Base-by-base conservation (phyloP, 1,140 invertebrate genomes). In the Drosophila kohkoa region DNA sequence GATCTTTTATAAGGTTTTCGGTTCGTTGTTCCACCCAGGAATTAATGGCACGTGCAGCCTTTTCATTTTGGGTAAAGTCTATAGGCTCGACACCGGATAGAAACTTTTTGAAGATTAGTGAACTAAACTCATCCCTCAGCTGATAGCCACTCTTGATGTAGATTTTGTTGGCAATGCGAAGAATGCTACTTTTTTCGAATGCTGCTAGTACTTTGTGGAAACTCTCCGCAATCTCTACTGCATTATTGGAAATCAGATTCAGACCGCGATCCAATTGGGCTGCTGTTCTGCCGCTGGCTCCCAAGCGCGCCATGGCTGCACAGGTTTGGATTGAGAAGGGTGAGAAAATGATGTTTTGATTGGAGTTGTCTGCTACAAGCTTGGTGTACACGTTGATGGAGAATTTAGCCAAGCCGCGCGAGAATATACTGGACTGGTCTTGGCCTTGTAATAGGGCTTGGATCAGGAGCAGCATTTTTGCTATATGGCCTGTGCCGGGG, bases 31-130 rank as follows among this genome's bases (percentile, higher is more conserved):
- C 20, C 20, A 25, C 94, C 94, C 94, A 96, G 2, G 74, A 32
- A 70, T 96, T 96, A 35, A 96, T 95, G 0, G 32, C 78, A 6
- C 81, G 57, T 3, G 93, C 90, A 0, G 94, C 85, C 55, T 75
- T 62, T 2, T 62, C 74, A 62, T 2, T 66, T 48, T 62, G 75
- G 5, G 90, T 66, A 71, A 95, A 95, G 80, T 95, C 81, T 3
- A 95, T 60, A 35, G 71, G 79, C 35, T 93, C 94, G 65, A 72
- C 91, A 10, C 62, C 25, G 28, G 91, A 88, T 89, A 45, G 38
- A 91, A 46, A 20, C 68, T 25, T 25, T 25, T 25, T 25, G 20
- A 25, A 25, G 20, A 25, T 25, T 25, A 25, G 20, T 25, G 20
- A 35, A 8, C 78, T 81, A 7, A 82, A 92, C 8, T 90, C 57